A percentile compares a stretch with the other conserved stretches of the same genome.
These are phyloP conservation scores for Prionace glauca DNA, from an alignment of 2,797 vertebrate genomes.

Conservation along the genomic window DNA sequence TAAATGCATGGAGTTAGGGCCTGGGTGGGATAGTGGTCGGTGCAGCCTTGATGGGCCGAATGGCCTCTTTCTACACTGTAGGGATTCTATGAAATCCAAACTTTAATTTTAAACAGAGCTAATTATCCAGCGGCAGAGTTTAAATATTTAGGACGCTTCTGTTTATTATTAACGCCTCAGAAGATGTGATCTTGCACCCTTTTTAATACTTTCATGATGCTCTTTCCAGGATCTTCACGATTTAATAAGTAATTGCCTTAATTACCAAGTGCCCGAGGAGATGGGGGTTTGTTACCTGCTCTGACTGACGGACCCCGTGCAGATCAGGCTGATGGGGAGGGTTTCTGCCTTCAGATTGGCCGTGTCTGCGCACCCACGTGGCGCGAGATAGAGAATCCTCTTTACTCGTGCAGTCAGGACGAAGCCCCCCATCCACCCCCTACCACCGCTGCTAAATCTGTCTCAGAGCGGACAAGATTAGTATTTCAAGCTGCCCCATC, in stretches of 20 bases:
- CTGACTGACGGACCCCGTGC: not conserved
- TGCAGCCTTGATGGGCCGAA: too few relatives aligned
- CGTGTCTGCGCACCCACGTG: not conserved
- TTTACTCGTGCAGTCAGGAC: not conserved
- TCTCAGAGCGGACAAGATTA: not conserved
- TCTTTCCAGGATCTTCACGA: not conserved
- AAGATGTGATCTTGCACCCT: not conserved
- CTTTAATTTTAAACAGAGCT: not conserved
- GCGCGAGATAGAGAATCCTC: not conserved
- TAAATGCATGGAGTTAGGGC: too few relatives aligned
- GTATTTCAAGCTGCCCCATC: not conserved
- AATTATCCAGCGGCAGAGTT: not conserved
- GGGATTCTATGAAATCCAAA: not conserved
- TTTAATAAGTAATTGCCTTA: constrained; percentile 31
- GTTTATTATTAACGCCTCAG: not conserved
- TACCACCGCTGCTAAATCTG: not conserved
- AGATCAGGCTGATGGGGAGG: not conserved
- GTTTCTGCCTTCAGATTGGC: not conserved
- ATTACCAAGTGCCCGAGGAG: not conserved
- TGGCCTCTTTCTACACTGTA: too few relatives aligned
- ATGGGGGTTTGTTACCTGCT: not conserved
- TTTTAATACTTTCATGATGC: not conserved
- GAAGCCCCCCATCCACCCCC: not conserved
- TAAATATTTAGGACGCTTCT: not conserved
- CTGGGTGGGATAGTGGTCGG: too few relatives aligned